phyloP scores from a whole-genome alignment of 1,140 invertebrate species.

The Heliothis virescens region DNA sequence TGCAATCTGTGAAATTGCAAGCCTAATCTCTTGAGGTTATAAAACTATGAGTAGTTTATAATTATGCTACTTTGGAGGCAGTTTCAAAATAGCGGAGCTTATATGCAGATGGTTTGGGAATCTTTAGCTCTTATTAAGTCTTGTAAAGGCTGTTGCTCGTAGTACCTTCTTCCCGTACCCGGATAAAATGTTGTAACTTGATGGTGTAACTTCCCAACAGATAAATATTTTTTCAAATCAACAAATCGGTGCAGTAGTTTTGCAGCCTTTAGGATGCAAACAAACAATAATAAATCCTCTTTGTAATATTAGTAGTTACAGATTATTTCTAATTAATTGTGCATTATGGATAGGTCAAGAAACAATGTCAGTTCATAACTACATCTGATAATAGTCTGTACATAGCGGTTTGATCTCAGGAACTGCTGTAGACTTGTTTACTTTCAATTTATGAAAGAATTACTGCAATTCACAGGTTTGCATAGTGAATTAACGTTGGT shows the following conservation, averaged over 20 bases:
- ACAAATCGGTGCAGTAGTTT: too few species aligned
- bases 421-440: constrained; percentile 5
- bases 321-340: constrained; percentile 11
- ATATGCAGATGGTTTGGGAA: too few species aligned
- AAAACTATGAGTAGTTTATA: constrained; percentile 18
- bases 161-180: too few species aligned
- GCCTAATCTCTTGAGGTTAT: not conserved
- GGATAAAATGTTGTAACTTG: too few species aligned
- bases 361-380: constrained; percentile 18
- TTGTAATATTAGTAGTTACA: too few species aligned
- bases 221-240: too few species aligned
- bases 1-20: not conserved
- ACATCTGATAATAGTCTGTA: not conserved
- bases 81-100: not conserved
- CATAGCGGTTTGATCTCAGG: not conserved
- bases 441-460: constrained; percentile 5
- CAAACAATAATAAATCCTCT: too few species aligned
- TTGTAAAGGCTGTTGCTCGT: too few species aligned
- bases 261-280: too few species aligned
- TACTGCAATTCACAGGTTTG: not conserved
- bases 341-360: constrained; percentile 11
- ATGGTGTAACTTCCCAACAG: too few species aligned
- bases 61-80: not conserved
- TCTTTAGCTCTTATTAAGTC: too few species aligned
- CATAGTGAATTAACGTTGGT: not conserved